Evolutionary conservation across 2,797 vertebrate species (phyloP), one percentile per base, ranked within the genome.

Genomic region (Xenops minutus): DNA sequence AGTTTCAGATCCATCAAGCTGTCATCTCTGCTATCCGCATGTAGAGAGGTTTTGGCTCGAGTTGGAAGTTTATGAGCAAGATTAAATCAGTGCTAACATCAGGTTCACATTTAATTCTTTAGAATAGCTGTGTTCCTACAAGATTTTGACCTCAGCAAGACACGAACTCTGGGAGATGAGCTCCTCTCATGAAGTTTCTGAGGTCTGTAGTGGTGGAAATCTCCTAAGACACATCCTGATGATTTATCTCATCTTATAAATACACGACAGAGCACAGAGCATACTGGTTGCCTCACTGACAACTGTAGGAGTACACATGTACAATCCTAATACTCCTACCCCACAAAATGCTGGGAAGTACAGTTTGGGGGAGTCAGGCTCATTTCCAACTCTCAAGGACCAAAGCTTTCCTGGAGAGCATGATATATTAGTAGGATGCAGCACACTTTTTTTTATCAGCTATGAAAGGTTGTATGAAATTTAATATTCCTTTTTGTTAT

Each of bases 1-100:
- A 85, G 76, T 95, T 96, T 84, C 87, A 89, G 92, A 96, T 96
- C 66, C 87, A 94, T 92, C 95, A 94, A 95, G 66, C 79, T 96
- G 87, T 93, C 91, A 92, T 55, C 93, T 69, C 82, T 63, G 58
- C 58, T 88, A 52, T 73, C 85, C 6, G 0, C 69, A 78, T 61
- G 88, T 30, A 81, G 46, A 95, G 59, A 66, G 69, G 41, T 88
- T 96, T 92, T 95, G 95, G 87, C 82, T 94, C 1, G 0, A 84
- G 82, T 30, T 59, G 62, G 74, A 88, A 78, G 89, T 69, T 91
- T 94, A 92, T 84, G 63, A 88, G 82, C 49, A 75, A 92, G 95
- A 90, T 84, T 93, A 93, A 93, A 95, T 91, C 89, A 88, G 79
- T 86, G 76, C 73, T 96, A 94, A 91, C 82, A 92, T 86, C 12